Evolutionary conservation across 2,888 invertebrate species (phyloP).

Genomic region (Nephrocerus scutellatus): DNA sequence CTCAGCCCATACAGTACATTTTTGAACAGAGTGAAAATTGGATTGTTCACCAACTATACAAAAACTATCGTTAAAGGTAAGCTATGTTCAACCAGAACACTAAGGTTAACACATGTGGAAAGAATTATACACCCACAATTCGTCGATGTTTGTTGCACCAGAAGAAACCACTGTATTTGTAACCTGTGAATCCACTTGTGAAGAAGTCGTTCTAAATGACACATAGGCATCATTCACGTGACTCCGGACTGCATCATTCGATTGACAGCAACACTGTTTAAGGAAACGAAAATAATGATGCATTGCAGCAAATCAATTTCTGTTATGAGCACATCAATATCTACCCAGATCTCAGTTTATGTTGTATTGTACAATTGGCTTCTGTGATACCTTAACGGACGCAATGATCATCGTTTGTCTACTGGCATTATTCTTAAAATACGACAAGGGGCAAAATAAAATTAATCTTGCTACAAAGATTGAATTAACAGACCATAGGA

Average conservation of each 20-base stretch:
- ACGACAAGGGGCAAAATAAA: too few relatives aligned
- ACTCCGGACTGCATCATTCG: too few relatives aligned
- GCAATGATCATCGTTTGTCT: too few relatives aligned
- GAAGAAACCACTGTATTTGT: not conserved
- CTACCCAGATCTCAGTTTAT: conserved; percentile 2
- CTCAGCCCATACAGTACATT: not conserved
- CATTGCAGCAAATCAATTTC: conserved; percentile 3
- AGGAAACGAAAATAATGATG: not conserved
- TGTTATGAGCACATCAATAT: conserved; percentile 1
- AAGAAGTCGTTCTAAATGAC: not conserved
- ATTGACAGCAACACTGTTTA: conserved; percentile 2
- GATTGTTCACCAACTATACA: conserved; percentile 7
- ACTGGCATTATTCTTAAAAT: too few relatives aligned
- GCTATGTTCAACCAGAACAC: not conserved
- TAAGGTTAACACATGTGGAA: too few relatives aligned
- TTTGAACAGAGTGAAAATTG: conserved; percentile 7
- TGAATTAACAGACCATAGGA: too few relatives aligned
- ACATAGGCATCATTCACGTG: too few relatives aligned
- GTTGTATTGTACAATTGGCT: too few relatives aligned
- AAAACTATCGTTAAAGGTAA: not conserved
- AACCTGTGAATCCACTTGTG: too few relatives aligned
- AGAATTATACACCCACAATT: not conserved
- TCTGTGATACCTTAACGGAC: too few relatives aligned
- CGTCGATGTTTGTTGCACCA: conserved; percentile 1
- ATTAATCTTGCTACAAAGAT: too few relatives aligned